phyloP scores from a whole-genome alignment of 1,140 invertebrate species.

The Acyrthosiphon pisum region DNA sequence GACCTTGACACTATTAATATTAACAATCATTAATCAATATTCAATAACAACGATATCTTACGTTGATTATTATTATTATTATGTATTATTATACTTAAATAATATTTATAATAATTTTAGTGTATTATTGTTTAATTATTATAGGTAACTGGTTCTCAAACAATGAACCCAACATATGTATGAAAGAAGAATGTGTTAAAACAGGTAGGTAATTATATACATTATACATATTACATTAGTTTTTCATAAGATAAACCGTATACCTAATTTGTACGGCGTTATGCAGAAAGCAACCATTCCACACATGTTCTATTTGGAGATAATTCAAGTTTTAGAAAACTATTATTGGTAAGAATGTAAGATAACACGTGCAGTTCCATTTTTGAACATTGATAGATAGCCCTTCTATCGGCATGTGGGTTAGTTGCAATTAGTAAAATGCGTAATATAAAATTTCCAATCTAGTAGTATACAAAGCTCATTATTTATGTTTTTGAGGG shows the following conservation, averaged over 20 bases:
- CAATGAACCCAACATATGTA: conserved; percentile 58
- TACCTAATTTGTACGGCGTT: too few species aligned
- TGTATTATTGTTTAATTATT: conserved; percentile 25
- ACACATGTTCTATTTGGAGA: too few species aligned
- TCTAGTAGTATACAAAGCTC: background rate
- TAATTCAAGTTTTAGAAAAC: too few species aligned
- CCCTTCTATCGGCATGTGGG: background rate
- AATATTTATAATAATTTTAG: background rate
- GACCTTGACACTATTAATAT: conserved; percentile 28
- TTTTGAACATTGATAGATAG: background rate
- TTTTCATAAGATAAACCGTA: background rate
- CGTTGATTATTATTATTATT: background rate
- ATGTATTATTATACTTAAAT: background rate
- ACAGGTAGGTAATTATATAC: conserved; percentile 59
- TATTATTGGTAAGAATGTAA: too few species aligned
- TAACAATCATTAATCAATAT: background rate
- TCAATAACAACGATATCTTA: background rate
- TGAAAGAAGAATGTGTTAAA: conserved; percentile 61
- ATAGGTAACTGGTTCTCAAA: conserved; percentile 45
- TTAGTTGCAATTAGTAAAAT: background rate
- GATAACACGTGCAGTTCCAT: background rate
- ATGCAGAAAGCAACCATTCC: too few species aligned
- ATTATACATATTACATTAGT: background rate
- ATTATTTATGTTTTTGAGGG: too few species aligned
- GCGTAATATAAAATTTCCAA: background rate